Evolutionary conservation across 2,888 invertebrate species (phyloP).

Genomic region (Saturnia pavonia): DNA sequence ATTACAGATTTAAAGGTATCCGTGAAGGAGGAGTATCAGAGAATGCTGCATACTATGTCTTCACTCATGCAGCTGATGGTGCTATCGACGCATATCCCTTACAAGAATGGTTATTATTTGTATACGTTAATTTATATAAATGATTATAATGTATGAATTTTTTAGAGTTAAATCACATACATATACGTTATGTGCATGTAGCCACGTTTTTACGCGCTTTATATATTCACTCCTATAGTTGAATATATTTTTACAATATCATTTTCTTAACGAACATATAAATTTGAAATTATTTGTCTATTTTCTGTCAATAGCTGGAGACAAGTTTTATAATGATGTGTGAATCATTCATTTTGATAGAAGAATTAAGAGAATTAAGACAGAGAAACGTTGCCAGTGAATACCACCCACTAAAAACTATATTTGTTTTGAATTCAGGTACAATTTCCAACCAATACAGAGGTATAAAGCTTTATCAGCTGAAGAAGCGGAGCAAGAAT

Average conservation of each 20-base stretch:
- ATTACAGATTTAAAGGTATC: conserved; percentile 89
- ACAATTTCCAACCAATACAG: conserved; percentile 94
- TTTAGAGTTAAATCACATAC: too few species aligned
- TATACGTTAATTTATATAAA: too few species aligned
- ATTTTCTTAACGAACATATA: not conserved
- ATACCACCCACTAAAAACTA: too few species aligned
- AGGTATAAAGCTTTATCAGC: conserved; percentile 96
- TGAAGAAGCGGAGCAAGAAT: conserved; percentile 99
- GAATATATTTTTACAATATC: too few species aligned
- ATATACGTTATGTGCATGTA: too few species aligned
- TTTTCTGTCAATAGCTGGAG: too few species aligned
- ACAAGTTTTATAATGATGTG: too few species aligned
- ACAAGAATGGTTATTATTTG: conserved; percentile 89
- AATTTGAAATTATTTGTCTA: not conserved
- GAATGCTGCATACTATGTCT: conserved; percentile 98
- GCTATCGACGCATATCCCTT: conserved; percentile 97
- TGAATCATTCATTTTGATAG: not conserved
- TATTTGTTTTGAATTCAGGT: conserved; percentile 80
- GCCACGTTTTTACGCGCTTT: too few species aligned
- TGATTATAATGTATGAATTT: too few species aligned
- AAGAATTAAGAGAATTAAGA: too few species aligned
- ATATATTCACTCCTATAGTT: too few species aligned
- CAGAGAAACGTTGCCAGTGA: too few species aligned
- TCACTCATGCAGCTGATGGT: conserved; percentile 97
- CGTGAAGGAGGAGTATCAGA: conserved; percentile 98